A percentile compares a stretch with the other conserved stretches of the same genome.
phyloP scores from a whole-genome alignment of 2,113 vertebrate species.

The Sinocyclocheilus grahami region DNA sequence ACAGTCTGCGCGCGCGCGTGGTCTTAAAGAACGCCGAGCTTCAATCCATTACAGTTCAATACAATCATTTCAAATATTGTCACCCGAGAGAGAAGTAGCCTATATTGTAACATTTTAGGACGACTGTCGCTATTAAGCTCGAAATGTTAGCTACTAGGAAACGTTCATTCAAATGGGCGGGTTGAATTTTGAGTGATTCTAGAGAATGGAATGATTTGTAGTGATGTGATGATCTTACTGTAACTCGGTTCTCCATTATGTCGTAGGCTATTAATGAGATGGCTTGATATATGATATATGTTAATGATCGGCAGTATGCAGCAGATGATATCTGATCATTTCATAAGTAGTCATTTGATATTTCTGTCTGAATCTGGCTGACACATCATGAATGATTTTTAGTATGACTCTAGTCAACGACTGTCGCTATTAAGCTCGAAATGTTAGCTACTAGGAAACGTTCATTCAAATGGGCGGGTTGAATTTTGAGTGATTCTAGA shows the following conservation, averaged over 20 bases:
- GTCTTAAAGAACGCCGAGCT: slow-evolving; percentile 21
- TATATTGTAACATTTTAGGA: neutral
- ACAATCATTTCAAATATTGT: neutral
- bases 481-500: neutral
- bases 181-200: neutral
- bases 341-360: neutral
- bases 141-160: neutral
- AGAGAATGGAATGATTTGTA: neutral
- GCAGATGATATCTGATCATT: neutral
- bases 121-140: neutral
- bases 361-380: neutral
- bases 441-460: neutral
- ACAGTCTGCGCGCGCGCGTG: neutral
- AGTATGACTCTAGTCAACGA: neutral
- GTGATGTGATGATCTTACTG: neutral
- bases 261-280: neutral
- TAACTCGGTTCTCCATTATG: neutral
- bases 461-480: neutral
- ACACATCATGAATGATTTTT: neutral
- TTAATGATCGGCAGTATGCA: neutral
- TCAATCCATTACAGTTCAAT: neutral
- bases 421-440: neutral
- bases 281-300: neutral
- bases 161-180: neutral
- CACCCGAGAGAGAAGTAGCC: neutral